phyloP scores from a whole-genome alignment of 2,797 vertebrate species.

The Notoglanidium macrostoma region DNA sequence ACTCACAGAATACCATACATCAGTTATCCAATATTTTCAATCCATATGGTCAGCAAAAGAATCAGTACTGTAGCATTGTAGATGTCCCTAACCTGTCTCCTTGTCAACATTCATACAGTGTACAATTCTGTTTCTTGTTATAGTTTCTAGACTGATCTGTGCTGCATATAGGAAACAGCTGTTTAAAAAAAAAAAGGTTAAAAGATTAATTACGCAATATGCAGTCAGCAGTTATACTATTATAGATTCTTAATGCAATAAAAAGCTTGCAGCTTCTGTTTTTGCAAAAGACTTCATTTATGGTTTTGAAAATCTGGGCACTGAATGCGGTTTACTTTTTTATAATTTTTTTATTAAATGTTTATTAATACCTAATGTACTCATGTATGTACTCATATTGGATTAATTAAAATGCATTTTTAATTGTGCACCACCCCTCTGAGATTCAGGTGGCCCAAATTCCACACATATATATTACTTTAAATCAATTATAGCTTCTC shows the following conservation, averaged over 20 bases:
- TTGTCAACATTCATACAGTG: neutral
- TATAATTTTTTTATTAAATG: neutral
- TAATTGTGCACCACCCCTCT: neutral
- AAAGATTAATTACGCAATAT: constrained; percentile 1
- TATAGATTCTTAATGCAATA: neutral
- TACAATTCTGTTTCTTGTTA: neutral
- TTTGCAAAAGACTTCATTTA: neutral
- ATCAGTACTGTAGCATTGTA: neutral
- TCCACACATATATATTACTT: neutral
- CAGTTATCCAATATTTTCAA: neutral
- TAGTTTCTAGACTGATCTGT: neutral
- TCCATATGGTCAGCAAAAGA: neutral
- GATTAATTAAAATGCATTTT: neutral
- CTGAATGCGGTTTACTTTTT: neutral
- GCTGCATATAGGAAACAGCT: neutral
- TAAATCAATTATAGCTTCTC: neutral
- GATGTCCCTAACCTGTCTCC: neutral
- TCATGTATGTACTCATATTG: neutral
- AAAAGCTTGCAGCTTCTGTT: neutral
- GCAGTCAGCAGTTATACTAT: neutral
- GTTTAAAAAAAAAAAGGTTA: neutral
- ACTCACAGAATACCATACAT: neutral
- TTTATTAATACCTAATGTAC: neutral
- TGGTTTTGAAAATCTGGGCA: neutral
- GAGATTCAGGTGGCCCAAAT: neutral